Percentiles rank a stretch among this genome's conserved stretches.
Evolutionary conservation across 1,140 invertebrate genomes (phyloP).

Genomic region (Ctenoplectra terminalis): DNA sequence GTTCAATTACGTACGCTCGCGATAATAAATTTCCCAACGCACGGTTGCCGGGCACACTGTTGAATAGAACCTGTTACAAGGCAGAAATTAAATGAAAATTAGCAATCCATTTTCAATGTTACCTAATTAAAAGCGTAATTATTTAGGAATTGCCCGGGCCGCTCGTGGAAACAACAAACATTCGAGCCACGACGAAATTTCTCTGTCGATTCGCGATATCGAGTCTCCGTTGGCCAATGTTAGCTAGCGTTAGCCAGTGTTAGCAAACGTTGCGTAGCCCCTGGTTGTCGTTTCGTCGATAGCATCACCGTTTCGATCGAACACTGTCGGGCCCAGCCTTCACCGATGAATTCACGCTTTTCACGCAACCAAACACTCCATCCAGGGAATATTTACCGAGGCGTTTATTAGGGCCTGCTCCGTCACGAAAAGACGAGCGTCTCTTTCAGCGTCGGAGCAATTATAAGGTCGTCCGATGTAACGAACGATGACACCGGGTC

Average conservation of each 20-base stretch:
- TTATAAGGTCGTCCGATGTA: slow-evolving; percentile 52
- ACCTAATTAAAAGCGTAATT: slow-evolving; percentile 55
- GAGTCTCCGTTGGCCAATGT: background rate
- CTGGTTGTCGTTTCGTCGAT: background rate
- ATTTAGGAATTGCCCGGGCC: slow-evolving; percentile 34
- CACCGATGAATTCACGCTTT: background rate
- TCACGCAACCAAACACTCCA: background rate
- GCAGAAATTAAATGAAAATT: slow-evolving; percentile 53
- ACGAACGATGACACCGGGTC: slow-evolving; percentile 52
- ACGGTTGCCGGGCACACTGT: background rate
- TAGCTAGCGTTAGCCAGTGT: no score
- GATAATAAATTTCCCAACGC: slow-evolving; percentile 37
- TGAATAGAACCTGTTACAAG: slow-evolving; percentile 35
- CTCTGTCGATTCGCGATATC: background rate
- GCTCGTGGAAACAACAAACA: slow-evolving; percentile 14
- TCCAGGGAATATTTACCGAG: background rate
- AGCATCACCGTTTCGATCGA: background rate
- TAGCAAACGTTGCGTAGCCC: no score
- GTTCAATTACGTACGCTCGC: slow-evolving; percentile 36
- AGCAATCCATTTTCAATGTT: slow-evolving; percentile 29
- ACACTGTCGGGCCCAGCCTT: background rate
- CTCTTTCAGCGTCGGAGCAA: slow-evolving; percentile 32
- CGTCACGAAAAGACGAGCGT: background rate
- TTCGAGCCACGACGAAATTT: background rate
- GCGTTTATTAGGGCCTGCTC: slow-evolving; percentile 15